These are phyloP conservation scores for Elymnias hypermnestra DNA, from an alignment of 1,140 invertebrate species.

Conservation along the genomic window DNA sequence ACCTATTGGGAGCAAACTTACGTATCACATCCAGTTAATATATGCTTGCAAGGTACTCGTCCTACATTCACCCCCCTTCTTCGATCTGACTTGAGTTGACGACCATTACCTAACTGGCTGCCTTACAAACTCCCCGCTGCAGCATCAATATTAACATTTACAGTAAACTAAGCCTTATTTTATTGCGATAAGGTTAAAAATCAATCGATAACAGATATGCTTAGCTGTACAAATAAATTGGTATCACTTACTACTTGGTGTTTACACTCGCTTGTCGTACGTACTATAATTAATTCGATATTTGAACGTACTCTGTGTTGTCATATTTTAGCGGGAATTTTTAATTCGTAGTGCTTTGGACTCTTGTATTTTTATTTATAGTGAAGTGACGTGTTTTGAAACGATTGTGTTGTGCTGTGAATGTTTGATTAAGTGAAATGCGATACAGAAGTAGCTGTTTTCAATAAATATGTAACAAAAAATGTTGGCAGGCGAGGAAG, in stretches of 20 bases:
- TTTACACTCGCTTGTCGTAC: conserved; percentile 59
- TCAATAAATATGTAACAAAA: too few relatives aligned
- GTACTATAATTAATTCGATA: conserved; percentile 67
- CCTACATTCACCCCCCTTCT: conserved; percentile 68
- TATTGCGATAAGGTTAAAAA: conserved; percentile 34
- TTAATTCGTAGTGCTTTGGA: background rate
- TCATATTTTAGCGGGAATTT: conserved; percentile 23
- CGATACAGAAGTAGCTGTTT: too few relatives aligned
- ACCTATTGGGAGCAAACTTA: conserved; percentile 20
- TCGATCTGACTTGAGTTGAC: conserved; percentile 48
- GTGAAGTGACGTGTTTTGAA: too few relatives aligned
- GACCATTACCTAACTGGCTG: conserved; percentile 64
- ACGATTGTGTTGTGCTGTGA: too few relatives aligned
- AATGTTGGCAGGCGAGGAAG: too few relatives aligned
- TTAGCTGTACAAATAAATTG: conserved; percentile 36
- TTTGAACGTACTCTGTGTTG: conserved; percentile 46
- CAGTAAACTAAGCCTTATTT: conserved; percentile 27
- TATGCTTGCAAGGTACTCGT: conserved; percentile 43
- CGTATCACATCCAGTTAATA: conserved; percentile 25
- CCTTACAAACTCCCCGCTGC: conserved; percentile 52
- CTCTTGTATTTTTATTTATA: too few relatives aligned
- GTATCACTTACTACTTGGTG: conserved; percentile 49
- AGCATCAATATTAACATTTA: conserved; percentile 24
- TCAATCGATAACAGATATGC: conserved; percentile 20
- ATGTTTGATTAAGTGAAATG: too few relatives aligned